phyloP scores from a whole-genome alignment of 2,113 vertebrate species.

The Tupaia tana region DNA sequence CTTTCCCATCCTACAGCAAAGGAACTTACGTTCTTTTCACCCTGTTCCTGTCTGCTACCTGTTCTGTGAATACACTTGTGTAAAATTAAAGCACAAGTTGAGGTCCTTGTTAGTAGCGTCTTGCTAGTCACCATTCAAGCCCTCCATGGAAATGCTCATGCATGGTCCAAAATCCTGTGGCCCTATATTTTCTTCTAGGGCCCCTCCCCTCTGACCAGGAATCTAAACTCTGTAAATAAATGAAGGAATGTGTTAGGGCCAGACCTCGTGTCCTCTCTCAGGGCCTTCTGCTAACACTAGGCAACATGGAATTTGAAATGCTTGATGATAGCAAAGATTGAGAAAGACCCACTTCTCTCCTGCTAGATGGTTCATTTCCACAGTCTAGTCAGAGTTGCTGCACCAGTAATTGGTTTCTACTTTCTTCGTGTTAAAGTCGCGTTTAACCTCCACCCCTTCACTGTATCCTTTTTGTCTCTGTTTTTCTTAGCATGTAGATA shows the following conservation, averaged over 20 bases:
- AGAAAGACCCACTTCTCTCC: background rate
- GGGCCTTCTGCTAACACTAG: background rate
- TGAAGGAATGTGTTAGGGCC: background rate
- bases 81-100: background rate
- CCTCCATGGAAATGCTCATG: background rate
- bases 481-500: background rate
- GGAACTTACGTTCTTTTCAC: background rate
- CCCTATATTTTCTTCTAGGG: background rate
- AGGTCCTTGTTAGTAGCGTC: background rate
- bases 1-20: background rate
- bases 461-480: background rate
- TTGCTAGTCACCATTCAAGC: background rate
- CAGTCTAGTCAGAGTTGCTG: background rate
- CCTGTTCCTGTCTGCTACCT: background rate
- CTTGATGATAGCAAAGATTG: background rate
- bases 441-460: background rate
- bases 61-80: background rate
- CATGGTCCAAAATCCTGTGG: too few species aligned
- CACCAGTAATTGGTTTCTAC: background rate
- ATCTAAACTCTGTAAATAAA: background rate
- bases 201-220: background rate
- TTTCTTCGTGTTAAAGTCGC: background rate
- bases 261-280: too few species aligned
- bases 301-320: background rate
- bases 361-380: accelerated